A percentile compares a stretch with the other conserved stretches of the same genome.
These are phyloP conservation scores for Neosilurus hyrtlii DNA, from an alignment of 2,797 vertebrate genomes.

Conservation along the genomic window DNA sequence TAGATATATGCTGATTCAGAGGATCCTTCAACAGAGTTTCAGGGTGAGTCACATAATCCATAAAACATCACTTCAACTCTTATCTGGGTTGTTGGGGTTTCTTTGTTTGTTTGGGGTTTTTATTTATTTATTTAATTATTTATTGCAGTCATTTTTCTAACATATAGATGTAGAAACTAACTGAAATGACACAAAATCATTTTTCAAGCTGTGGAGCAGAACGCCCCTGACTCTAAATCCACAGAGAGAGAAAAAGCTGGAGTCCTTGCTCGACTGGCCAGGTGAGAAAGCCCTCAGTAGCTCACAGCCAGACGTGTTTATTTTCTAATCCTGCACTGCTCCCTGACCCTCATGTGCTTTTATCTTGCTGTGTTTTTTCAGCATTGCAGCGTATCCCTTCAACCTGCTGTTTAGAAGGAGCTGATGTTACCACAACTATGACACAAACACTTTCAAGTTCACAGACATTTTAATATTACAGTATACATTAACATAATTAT, in stretches of 20 bases:
- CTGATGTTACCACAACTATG: not conserved
- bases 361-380: constrained; percentile 24
- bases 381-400: constrained; percentile 44
- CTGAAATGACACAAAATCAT: not conserved
- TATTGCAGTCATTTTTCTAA: not conserved
- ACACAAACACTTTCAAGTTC: constrained; percentile 3
- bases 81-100: not conserved
- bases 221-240: constrained; percentile 1
- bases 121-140: not conserved
- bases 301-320: not conserved
- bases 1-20: constrained; percentile 46
- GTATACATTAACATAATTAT: too few species aligned
- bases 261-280: constrained; percentile 39
- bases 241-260: constrained; percentile 20
- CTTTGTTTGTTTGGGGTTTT: too few species aligned
- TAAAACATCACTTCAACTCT: constrained; percentile 10
- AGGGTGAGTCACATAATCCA: constrained; percentile 29
- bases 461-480: not conserved
- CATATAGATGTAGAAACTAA: not conserved
- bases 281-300: constrained; percentile 37
- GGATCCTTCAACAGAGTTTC: constrained; percentile 2
- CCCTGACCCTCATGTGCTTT: not conserved
- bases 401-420: constrained; percentile 43
- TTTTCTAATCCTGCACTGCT: not conserved
- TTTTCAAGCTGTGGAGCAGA: constrained; percentile 27